phyloP scores from a whole-genome alignment of 2,888 invertebrate species.

The Mantis religiosa region DNA sequence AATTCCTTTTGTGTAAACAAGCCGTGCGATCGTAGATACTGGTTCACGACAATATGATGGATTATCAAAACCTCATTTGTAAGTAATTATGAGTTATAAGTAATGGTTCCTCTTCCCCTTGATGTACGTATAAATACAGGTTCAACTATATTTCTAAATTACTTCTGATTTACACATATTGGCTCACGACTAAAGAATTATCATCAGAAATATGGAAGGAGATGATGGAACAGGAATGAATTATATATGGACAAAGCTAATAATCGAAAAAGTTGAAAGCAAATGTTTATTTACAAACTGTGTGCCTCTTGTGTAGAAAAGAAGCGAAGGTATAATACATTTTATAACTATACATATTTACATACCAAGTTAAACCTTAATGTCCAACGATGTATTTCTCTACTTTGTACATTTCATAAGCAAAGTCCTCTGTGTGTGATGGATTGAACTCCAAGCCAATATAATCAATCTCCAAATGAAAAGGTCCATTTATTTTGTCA shows the following conservation, averaged over 20 bases:
- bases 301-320: background rate
- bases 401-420: slow-evolving; percentile 89
- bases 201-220: no score
- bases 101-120: no score
- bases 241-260: background rate
- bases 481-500: slow-evolving; percentile 78
- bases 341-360: background rate
- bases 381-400: slow-evolving; percentile 58
- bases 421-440: slow-evolving; percentile 75
- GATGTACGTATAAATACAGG: no score
- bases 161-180: no score
- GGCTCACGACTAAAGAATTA: no score
- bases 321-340: background rate
- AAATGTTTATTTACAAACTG: background rate
- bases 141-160: no score
- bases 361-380: slow-evolving; percentile 10
- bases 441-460: slow-evolving; percentile 82
- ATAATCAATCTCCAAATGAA: slow-evolving; percentile 87
- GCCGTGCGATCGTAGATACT: no score
- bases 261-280: no score
- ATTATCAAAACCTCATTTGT: no score
- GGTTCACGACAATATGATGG: no score
- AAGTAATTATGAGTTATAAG: no score
- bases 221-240: background rate
- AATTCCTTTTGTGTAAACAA: no score